These are phyloP conservation scores for Monopis laevigella DNA, from an alignment of 2,888 invertebrate genomes.

Conservation along the genomic window DNA sequence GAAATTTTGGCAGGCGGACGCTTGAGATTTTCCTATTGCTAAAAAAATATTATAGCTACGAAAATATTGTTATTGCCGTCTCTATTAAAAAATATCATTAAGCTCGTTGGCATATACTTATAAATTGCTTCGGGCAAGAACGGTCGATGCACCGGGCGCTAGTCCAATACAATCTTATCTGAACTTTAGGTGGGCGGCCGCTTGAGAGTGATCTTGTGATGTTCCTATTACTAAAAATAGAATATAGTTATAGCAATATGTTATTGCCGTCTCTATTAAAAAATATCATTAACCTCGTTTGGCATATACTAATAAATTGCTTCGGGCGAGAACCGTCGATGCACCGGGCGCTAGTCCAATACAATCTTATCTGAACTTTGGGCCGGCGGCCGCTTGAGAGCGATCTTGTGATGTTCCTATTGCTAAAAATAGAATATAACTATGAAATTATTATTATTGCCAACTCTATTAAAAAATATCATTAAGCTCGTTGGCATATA, in stretches of 20 bases:
- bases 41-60: neutral
- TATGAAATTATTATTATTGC: neutral
- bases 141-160: neutral
- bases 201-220: constrained; percentile 26
- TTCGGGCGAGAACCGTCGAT: neutral
- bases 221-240: constrained; percentile 29
- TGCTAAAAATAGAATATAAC: constrained; percentile 22
- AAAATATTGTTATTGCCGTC: neutral
- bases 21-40: constrained; percentile 20
- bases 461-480: neutral
- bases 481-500: constrained; percentile 19
- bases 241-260: neutral
- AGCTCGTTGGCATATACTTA: neutral
- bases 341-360: constrained; percentile 12
- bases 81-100: neutral
- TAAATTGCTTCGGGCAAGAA: constrained; percentile 4
- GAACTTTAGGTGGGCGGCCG: constrained; percentile 20
- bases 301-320: constrained; percentile 1
- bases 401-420: constrained; percentile 25
- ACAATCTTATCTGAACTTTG: constrained; percentile 21
- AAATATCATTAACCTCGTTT: neutral
- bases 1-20: constrained; percentile 5
- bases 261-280: neutral
- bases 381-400: constrained; percentile 28
- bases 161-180: constrained; percentile 21